Base-by-base conservation (phyloP, 2,797 vertebrate species). In the Uromys caudimaculatus region DNA sequence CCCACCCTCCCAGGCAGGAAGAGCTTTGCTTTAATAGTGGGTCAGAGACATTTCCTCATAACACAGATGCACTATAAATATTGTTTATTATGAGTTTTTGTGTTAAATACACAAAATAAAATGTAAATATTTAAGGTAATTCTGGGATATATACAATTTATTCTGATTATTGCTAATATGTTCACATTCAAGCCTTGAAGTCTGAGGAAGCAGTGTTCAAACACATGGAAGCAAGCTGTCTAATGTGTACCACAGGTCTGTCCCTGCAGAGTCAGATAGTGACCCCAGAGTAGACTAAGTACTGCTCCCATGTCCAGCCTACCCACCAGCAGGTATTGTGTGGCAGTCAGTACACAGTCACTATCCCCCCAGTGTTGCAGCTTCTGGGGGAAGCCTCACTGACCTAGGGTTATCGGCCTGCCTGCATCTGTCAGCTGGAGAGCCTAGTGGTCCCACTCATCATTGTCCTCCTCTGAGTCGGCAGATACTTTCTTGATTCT, bases 401-500 rank as follows among this genome's bases (percentile, higher is more conserved):
- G 52, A 0, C 35, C 76, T 0, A 0, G 32, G 67, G 27, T 54
- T 6, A 3, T 5, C 7, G 84, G 78, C 60, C 69, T 0, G 4
- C 17, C 76, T 35, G 16, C 67, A 27, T 35, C 1, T 0, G 38
- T 75, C n/a, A 2, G 12, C 1, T 10, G 60, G 50, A 27, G 47
- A 4, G 3, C n/a, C 97, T 98, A 99, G 97, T 92, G 98, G 95
- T 99, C 99, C 99, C 99, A 99, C 29, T 99, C 99, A 0, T 98
- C 98, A 0, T 98, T 98, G 84, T 99, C 99, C 6, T 98, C 99
- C 6, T 99, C 99, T 0, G 99, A 99, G 97, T 99, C 99, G 0
- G 99, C 98, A 0, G 99, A 99, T 77, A 99, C 99, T 90, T 98
- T 99, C 98, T 99, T 99, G 99, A 99, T 99, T 98, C 99, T 99